phyloP scores from a whole-genome alignment of 2,113 vertebrate species.

The Peromyscus californicus region DNA sequence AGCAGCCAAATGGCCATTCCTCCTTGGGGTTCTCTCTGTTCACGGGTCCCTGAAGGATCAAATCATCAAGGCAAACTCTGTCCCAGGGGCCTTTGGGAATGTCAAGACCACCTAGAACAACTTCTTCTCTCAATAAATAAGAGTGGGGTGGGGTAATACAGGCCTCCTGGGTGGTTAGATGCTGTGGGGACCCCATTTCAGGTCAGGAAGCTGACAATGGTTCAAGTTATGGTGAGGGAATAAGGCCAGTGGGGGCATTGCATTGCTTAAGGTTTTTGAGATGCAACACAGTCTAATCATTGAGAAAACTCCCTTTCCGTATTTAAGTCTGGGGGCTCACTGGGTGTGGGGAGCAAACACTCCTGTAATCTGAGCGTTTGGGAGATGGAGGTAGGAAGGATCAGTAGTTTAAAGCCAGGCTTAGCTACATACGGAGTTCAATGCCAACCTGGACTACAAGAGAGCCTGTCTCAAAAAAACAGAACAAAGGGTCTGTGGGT shows the following conservation, averaged over 20 bases:
- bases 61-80: conserved; percentile 79
- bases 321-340: not conserved
- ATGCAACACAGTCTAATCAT: not conserved
- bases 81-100: conserved; percentile 80
- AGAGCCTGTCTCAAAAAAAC: not conserved
- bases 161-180: not conserved
- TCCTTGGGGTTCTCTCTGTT: conserved; percentile 11
- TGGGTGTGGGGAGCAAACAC: not conserved
- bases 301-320: not conserved
- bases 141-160: accelerated
- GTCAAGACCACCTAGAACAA: conserved; percentile 80
- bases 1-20: not conserved
- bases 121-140: conserved; percentile 64
- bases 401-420: not conserved
- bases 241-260: not conserved
- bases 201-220: not conserved
- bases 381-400: not conserved
- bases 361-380: not conserved
- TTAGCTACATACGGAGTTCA: not conserved
- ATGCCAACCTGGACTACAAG: not conserved
- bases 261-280: not conserved
- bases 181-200: not conserved
- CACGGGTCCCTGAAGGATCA: conserved; percentile 83
- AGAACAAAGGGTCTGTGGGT: not conserved
- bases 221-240: not conserved